Base-by-base conservation (phyloP, 2,888 invertebrate species). In the Diarsia rubi region DNA sequence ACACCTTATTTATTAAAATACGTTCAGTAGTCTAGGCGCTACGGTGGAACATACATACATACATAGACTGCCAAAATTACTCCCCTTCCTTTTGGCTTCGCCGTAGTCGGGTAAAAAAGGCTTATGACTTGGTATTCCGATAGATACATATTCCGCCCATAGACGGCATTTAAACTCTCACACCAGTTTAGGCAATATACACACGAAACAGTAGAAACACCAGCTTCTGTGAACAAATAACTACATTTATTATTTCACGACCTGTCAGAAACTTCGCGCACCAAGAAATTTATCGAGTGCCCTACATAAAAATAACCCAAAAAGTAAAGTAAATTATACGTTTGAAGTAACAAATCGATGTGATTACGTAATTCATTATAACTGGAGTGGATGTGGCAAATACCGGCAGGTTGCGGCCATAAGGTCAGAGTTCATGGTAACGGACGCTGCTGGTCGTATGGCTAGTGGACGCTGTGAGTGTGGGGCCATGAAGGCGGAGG, bases 341-440 rank as follows among this genome's bases (percentile, higher is more conserved):
- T 60, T 70, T 60, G 62, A n/a, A 37, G 71, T 66, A 83, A 72
- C 49, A 75, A 69, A 84, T 84, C 82, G 75, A 83, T 75, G 71
- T 27, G 64, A 65, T 87, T 82, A 83, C 84, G 87, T 83, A 87
- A 87, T 82, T 79, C 64, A 79, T 86, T 83, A 78, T 65, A 72
- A 71, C 69, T 73, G 59, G 79, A 64, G 45, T 74, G 69, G 65
- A 63, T 80, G 65, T 80, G 64, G 84, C 81, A 70, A 78, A 83
- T 83, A 87, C 77, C 65, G 67, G 37, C 76, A 70, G 82, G 65
- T 86, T 82, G 79, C 14, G 54, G 83, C 64, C 76, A 71, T 89
- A 91, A 91, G 92, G 92, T 85, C 91, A 91, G 78, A 91, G 93
- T 90, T 93, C 92, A 92, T 82, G 91, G 91, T 80, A 77, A 83